A percentile compares a stretch with the other conserved stretches of the same genome.
Conservation (phyloP, 2,888 invertebrate species). For the Dione juno region DNA sequence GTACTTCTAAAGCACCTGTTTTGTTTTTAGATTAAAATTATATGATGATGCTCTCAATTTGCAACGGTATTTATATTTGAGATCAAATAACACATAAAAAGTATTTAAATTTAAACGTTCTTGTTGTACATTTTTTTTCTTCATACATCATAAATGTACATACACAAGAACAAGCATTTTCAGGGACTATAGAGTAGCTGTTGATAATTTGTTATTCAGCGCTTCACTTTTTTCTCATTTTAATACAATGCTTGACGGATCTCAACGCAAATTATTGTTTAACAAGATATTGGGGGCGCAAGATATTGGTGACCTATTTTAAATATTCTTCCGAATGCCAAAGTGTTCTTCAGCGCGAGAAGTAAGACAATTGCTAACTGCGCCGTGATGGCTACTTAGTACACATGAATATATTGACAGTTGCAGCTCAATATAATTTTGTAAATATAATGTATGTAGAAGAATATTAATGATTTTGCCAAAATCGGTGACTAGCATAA, state of each 20-base stretch:
- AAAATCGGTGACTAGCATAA: too few relatives aligned
- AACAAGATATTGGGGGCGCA: not conserved
- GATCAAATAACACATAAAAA: not conserved
- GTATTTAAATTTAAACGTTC: not conserved
- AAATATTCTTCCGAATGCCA: not conserved
- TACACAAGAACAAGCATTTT: not conserved
- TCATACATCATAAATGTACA: too few relatives aligned
- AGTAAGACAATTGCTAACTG: not conserved
- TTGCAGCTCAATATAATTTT: too few relatives aligned
- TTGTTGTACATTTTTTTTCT: not conserved
- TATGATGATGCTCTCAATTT: conserved; percentile 4
- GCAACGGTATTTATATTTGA: not conserved
- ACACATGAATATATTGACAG: too few relatives aligned
- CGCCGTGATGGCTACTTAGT: too few relatives aligned
- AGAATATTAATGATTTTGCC: too few relatives aligned
- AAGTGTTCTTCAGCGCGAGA: not conserved
- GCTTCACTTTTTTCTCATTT: not conserved
- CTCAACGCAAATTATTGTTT: not conserved
- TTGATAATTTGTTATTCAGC: not conserved
- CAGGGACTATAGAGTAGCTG: fast-evolving
- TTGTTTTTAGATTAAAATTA: conserved; percentile 51
- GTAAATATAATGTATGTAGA: too few relatives aligned
- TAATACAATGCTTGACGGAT: not conserved
- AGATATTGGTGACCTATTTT: too few relatives aligned
- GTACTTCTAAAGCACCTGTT: conserved; percentile 61